Evolutionary conservation across 2,797 vertebrate species (phyloP), one percentile per base, ranked within the genome.

Genomic region (Netta rufina): DNA sequence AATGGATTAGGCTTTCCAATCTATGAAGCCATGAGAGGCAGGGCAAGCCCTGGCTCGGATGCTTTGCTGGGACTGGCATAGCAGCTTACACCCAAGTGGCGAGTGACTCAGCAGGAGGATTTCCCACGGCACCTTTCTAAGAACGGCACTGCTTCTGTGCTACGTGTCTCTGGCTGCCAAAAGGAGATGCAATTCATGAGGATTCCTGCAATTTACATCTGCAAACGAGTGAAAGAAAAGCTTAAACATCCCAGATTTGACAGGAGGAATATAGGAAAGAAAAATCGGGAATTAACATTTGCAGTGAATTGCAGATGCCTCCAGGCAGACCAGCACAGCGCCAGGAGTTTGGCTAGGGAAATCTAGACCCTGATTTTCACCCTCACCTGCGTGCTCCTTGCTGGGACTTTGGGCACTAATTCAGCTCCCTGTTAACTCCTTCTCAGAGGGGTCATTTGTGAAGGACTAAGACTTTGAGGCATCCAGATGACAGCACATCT

Each of bases 101-200:
- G 1, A 64, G 33, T 93, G 84, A 95, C 83, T 87, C 85, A 61
- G 95, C 92, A 15, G 54, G 53, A 66, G 92, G 77, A 32, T 27
- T 95, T 95, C 94, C 94, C 89, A 27, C 5, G 0, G 45, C 76
- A n/a, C 78, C 82, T 81, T 92, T 30, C 84, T 30, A 51, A 88
- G 92, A 74, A 85, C 92, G 24, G 51, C 13, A 0, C 20, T 0
- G 1, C n/a, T 58, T 79, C 75, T 4, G 15, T 32, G 41, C 25
- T 70, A 18, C 1, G 2, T 36, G 32, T 30, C 80, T 86, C 85
- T 5, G 27, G 13, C 79, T 78, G 80, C 78, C 58, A 39, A 28
- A 53, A 67, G 58, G 56, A 65, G 39, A 43, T 22, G 62, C 39
- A 43, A 64, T 21, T 64, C 39, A 32, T 7, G 28, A 65, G 39